These are phyloP conservation scores for Lypha dubia DNA, from an alignment of 2,888 invertebrate genomes.

Conservation along the genomic window DNA sequence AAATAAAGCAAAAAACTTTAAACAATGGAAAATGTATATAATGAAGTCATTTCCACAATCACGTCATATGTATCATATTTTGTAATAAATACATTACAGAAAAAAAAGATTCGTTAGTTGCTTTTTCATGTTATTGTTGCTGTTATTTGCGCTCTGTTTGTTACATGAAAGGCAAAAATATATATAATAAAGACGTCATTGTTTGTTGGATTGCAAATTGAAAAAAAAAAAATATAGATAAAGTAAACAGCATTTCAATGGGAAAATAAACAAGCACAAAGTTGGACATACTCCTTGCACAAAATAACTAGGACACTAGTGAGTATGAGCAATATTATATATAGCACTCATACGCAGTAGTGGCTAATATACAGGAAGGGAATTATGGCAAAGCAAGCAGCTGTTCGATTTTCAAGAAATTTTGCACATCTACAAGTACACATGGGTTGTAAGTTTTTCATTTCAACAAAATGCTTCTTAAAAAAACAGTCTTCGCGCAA, in stretches of 20 bases:
- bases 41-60: constrained; percentile 40
- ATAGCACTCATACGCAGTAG: constrained; percentile 18
- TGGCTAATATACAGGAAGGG: not conserved
- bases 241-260: constrained; percentile 1
- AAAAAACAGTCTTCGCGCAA: too few relatives aligned
- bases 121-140: not conserved
- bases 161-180: constrained; percentile 7
- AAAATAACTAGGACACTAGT: not conserved
- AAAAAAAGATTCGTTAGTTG: constrained; percentile 3
- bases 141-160: constrained; percentile 43
- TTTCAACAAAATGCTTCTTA: too few relatives aligned
- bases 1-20: not conserved
- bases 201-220: constrained; percentile 15
- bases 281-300: not conserved
- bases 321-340: constrained; percentile 13
- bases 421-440: too few relatives aligned
- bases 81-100: constrained; percentile 9
- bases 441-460: too few relatives aligned
- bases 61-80: constrained; percentile 53
- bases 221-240: not conserved
- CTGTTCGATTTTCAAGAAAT: too few relatives aligned
- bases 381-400: too few relatives aligned
- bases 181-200: constrained; percentile 45
- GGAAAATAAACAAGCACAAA: not conserved
- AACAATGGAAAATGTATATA: constrained; percentile 21